A percentile compares a stretch with the other conserved stretches of the same genome.
Conservation (phyloP, 2,888 invertebrate species). For the Amphipyra tragopoginis region DNA sequence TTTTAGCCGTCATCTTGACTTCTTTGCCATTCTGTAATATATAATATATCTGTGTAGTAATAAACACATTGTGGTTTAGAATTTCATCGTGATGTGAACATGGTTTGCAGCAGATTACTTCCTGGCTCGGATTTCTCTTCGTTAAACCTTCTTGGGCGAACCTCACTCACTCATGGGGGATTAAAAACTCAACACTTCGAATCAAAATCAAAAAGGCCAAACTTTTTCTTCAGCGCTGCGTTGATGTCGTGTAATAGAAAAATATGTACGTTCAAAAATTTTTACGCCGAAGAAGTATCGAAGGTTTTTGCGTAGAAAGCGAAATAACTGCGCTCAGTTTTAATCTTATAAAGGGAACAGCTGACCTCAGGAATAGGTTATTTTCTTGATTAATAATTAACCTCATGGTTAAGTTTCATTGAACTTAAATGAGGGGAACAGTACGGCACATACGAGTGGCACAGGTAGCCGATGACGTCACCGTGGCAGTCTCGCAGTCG, state of each 20-base stretch:
- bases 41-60: neutral
- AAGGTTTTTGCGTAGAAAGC: neutral
- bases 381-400: conserved; percentile 9
- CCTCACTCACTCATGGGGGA: neutral
- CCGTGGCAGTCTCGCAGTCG: conserved; percentile 44
- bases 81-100: conserved; percentile 2
- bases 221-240: too few relatives aligned
- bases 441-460: conserved; percentile 15
- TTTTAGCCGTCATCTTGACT: neutral
- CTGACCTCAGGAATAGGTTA: neutral
- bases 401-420: conserved; percentile 21
- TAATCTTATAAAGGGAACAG: neutral
- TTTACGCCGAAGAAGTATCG: too few relatives aligned
- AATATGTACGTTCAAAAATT: too few relatives aligned
- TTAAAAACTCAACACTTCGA: neutral
- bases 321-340: neutral
- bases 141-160: neutral
- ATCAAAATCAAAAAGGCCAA: neutral
- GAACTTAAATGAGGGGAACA: conserved; percentile 19
- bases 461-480: conserved; percentile 59
- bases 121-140: neutral
- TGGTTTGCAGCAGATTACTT: neutral
- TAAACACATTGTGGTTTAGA: neutral
- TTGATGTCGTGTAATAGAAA: too few relatives aligned
- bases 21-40: neutral